A percentile compares a stretch with the other conserved stretches of the same genome.
Evolutionary conservation across 2,797 vertebrate species (phyloP).

Genomic region (Tapera naevia): DNA sequence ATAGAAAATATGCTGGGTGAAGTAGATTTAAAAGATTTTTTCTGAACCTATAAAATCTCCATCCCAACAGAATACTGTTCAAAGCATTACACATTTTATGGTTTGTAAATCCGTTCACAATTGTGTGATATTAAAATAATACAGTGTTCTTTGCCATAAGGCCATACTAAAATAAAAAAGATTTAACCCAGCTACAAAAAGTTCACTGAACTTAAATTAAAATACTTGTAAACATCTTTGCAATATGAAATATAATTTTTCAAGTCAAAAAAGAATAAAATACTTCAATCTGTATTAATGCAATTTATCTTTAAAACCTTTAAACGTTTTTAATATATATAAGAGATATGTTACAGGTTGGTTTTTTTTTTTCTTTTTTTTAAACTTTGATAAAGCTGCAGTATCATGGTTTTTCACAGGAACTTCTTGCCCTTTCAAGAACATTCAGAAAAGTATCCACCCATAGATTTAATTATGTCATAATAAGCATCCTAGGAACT

Average conservation of each 20-base stretch:
- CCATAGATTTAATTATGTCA: conserved; percentile 71
- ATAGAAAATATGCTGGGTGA: conserved; percentile 99
- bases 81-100: conserved; percentile 87
- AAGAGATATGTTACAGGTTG: conserved; percentile 90
- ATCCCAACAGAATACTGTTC: conserved; percentile 97
- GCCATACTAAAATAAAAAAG: conserved; percentile 96
- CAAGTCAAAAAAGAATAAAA: conserved; percentile 99
- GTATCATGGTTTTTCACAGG: conserved; percentile 81
- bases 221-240: conserved; percentile 99
- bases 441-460: conserved; percentile 78
- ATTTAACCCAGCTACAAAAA: conserved; percentile 99
- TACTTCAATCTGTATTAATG: conserved; percentile 99
- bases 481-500: conserved; percentile 79
- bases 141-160: conserved; percentile 96
- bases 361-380: conserved; percentile 25
- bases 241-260: conserved; percentile 99
- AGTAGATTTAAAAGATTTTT: conserved; percentile 91
- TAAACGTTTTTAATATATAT: conserved; percentile 89
- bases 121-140: conserved; percentile 96
- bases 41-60: conserved; percentile 94
- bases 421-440: conserved; percentile 77
- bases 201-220: conserved; percentile 99
- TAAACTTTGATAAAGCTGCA: conserved; percentile 85
- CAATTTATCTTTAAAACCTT: conserved; percentile 93
- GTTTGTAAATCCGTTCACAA: conserved; percentile 85